Percentiles rank a stretch among this genome's conserved stretches.
These are phyloP conservation scores for Idaea straminata DNA, from an alignment of 2,888 invertebrate genomes.

Conservation along the genomic window DNA sequence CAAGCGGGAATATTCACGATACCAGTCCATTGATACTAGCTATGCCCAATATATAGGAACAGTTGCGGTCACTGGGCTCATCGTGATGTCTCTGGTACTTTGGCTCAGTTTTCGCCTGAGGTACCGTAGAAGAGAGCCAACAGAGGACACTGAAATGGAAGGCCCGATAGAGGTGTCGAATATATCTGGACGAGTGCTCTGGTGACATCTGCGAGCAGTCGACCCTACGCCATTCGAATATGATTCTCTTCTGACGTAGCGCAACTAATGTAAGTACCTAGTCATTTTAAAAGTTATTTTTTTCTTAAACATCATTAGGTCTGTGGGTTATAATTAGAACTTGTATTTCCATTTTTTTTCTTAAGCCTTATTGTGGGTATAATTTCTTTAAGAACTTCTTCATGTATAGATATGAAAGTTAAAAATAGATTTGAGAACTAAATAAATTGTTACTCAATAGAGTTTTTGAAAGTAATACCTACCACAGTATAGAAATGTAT, in stretches of 20 bases:
- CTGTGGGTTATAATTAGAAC: no score
- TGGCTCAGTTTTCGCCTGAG: slow-evolving; percentile 72
- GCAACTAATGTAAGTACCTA: slow-evolving; percentile 62
- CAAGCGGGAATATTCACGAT: slow-evolving; percentile 63
- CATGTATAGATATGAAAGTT: no score
- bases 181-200: slow-evolving; percentile 83
- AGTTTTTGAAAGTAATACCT: no score
- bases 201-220: slow-evolving; percentile 84
- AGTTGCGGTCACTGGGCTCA: slow-evolving; percentile 78
- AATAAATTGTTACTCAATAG: no score
- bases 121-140: slow-evolving; percentile 59
- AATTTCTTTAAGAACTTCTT: no score
- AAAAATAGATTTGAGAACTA: no score
- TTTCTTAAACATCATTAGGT: no score
- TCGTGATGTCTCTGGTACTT: slow-evolving; percentile 76
- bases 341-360: no score
- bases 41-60: slow-evolving; percentile 76
- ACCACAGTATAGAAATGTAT: no score
- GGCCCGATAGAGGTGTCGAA: slow-evolving; percentile 82
- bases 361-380: no score
- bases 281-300: neutral
- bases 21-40: slow-evolving; percentile 52
- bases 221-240: slow-evolving; percentile 80
- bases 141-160: slow-evolving; percentile 47
- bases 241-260: slow-evolving; percentile 79